Percentiles rank a stretch among this genome's conserved stretches.
phyloP scores from a whole-genome alignment of 1,140 invertebrate species.

The Teleogryllus occipitalis region DNA sequence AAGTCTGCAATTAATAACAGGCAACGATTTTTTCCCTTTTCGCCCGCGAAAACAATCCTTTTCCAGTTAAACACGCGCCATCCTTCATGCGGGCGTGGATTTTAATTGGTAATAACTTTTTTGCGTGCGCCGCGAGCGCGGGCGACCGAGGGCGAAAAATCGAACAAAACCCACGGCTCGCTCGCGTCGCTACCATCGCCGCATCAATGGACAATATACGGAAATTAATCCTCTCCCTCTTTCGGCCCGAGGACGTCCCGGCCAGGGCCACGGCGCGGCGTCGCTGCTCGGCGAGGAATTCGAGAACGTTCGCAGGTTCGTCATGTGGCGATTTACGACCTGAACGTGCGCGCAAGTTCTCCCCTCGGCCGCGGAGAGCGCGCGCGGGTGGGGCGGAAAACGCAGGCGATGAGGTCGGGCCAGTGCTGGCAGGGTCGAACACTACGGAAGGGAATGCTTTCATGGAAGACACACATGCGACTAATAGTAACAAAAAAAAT shows the following conservation, averaged over 20 bases:
- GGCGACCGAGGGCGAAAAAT: not conserved
- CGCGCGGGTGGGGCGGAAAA: not conserved
- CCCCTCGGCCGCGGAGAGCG: not conserved
- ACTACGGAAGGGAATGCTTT: no score
- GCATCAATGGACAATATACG: not conserved
- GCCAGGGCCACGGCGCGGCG: no score
- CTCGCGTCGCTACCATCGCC: not conserved
- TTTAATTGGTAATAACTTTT: slow-evolving; percentile 6
- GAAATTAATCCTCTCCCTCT: not conserved
- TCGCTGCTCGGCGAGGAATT: not conserved
- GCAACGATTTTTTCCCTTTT: not conserved
- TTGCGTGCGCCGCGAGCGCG: not conserved
- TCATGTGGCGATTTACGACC: not conserved
- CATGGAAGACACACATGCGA: no score
- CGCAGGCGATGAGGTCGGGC: not conserved
- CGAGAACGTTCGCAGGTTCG: not conserved
- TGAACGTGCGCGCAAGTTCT: not conserved
- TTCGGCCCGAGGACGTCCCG: no score
- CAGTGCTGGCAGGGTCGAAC: no score
- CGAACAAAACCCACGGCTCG: not conserved
- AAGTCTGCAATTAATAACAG: not conserved
- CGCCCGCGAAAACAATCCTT: not conserved
- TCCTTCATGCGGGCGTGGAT: not conserved
- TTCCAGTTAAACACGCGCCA: not conserved
- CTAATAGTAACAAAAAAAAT: no score